A percentile compares a stretch with the other conserved stretches of the same genome.
Evolutionary conservation across 2,888 invertebrate species (phyloP).

Genomic region (Glyphotaelius pellucidus): DNA sequence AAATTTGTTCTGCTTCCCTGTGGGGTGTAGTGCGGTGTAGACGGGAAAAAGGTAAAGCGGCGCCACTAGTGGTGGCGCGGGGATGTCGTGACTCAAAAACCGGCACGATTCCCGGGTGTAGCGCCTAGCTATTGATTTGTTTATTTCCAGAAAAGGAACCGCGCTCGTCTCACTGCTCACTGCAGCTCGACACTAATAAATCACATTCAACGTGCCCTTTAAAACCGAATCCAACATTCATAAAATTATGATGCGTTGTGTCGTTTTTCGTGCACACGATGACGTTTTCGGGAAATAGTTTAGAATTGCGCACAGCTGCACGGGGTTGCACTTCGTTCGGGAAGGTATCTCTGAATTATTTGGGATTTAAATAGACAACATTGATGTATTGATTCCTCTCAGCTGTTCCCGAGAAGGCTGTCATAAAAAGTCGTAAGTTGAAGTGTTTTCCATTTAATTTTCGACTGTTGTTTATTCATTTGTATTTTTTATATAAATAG

Average conservation of each 20-base stretch:
- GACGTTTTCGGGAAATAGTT: constrained; percentile 9
- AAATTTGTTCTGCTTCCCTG: neutral
- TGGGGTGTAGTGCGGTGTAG: neutral
- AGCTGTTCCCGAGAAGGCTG: constrained; percentile 50
- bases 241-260: neutral
- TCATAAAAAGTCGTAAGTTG: constrained; percentile 5
- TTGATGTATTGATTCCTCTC: constrained; percentile 58
- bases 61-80: constrained; percentile 21
- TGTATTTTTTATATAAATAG: neutral
- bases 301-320: constrained; percentile 30
- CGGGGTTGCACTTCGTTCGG: constrained; percentile 1
- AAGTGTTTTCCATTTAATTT: constrained; percentile 11
- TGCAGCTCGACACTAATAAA: constrained; percentile 31
- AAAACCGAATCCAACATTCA: neutral
- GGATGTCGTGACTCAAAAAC: constrained; percentile 23
- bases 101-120: constrained; percentile 59
- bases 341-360: constrained; percentile 9
- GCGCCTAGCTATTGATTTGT: constrained; percentile 61
- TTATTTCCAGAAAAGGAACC: constrained; percentile 57
- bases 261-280: neutral
- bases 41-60: neutral
- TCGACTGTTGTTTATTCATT: neutral
- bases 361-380: constrained; percentile 39
- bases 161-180: constrained; percentile 13
- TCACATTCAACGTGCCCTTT: constrained; percentile 32